A percentile compares a stretch with the other conserved stretches of the same genome.
phyloP scores from a whole-genome alignment of 2,113 vertebrate species.

The Hemicordylus capensis region DNA sequence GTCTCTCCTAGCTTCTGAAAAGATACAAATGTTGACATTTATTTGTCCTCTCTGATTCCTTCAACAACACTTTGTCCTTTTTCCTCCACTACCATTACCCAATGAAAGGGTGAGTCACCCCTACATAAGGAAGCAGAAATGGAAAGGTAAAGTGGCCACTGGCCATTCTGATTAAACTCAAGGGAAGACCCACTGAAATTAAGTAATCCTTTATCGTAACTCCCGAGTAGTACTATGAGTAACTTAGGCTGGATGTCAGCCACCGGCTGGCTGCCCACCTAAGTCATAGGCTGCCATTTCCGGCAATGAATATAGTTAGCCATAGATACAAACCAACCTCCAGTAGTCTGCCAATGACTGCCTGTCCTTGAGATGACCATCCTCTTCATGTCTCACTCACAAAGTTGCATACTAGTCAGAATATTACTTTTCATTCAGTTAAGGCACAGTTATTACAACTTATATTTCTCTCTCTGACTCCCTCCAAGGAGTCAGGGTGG shows the following conservation, averaged over 20 bases:
- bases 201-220: too few species aligned
- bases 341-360: neutral
- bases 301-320: neutral
- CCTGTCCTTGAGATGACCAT: neutral
- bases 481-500: neutral
- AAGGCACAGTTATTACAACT: neutral
- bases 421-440: fast-evolving
- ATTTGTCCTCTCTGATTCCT: fast-evolving
- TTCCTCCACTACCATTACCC: neutral
- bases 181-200: too few species aligned
- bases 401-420: fast-evolving
- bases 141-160: neutral
- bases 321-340: neutral
- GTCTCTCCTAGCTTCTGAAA: too few species aligned
- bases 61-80: neutral
- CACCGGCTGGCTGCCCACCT: too few species aligned
- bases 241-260: too few species aligned
- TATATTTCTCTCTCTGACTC: too few species aligned
- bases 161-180: neutral
- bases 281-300: fast-evolving
- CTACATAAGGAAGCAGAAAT: neutral
- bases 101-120: neutral
- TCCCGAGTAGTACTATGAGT: too few species aligned
- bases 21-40: neutral
- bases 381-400: neutral